Conservation (phyloP, 1,140 invertebrate genomes). For the Philotrypesis tridentata region DNA sequence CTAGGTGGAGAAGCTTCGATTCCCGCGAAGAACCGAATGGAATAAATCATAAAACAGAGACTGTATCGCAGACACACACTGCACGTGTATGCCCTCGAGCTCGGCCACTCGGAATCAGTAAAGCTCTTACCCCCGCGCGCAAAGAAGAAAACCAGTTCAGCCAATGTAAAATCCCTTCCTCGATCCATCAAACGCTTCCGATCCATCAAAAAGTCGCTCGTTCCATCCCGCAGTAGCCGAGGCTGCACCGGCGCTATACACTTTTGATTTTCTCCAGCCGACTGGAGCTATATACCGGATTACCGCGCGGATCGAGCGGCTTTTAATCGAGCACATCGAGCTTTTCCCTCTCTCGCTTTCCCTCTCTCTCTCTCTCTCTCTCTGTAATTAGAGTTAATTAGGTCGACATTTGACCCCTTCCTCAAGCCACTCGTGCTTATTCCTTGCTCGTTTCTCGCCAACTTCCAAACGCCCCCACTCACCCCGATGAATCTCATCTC, state of each 20-base stretch:
- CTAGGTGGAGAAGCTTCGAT: no score
- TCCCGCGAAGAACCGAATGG: no score
- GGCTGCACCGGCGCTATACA: neutral
- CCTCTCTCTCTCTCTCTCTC: neutral
- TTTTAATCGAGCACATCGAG: conserved; percentile 14
- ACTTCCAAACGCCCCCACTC: neutral
- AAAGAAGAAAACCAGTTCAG: no score
- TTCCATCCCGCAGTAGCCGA: neutral
- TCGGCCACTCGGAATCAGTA: neutral
- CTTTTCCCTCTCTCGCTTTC: neutral
- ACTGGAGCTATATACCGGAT: neutral
- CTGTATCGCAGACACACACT: no score
- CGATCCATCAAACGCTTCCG: neutral
- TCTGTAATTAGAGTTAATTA: conserved; percentile 47
- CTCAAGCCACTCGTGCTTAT: neutral
- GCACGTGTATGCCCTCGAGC: no score
- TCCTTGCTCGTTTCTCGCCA: conserved; percentile 7
- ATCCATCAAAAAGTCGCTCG: neutral
- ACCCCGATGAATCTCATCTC: neutral
- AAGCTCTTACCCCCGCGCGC: neutral
- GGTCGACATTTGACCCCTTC: conserved; percentile 12
- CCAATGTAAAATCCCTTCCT: neutral
- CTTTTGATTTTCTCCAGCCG: neutral
- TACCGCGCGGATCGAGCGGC: neutral
- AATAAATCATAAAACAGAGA: no score